Conservation (phyloP, 2,888 invertebrate genomes). For the Yponomeuta evonymella region DNA sequence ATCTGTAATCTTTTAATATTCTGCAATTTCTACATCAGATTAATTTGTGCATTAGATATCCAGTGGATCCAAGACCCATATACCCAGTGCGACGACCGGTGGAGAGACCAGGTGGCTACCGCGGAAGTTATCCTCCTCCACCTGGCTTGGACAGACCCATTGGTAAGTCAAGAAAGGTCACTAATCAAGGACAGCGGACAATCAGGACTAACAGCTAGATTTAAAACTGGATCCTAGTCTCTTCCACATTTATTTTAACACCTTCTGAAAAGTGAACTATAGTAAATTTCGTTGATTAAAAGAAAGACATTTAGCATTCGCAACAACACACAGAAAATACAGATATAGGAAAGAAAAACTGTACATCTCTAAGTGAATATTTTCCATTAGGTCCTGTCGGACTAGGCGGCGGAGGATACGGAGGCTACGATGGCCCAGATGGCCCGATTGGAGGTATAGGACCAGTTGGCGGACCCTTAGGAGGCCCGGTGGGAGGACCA, state of each 20-base stretch:
- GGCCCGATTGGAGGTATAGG: conserved; percentile 23
- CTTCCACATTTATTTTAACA: too few species aligned
- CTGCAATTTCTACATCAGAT: neutral
- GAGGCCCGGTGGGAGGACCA: conserved; percentile 45
- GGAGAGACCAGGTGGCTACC: conserved; percentile 69
- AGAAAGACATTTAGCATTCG: too few species aligned
- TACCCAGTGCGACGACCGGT: conserved; percentile 54
- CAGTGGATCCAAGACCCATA: conserved; percentile 60
- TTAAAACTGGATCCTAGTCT: too few species aligned
- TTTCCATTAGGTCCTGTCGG: conserved; percentile 29
- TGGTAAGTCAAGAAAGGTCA: conserved; percentile 33
- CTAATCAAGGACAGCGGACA: too few species aligned
- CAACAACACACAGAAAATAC: too few species aligned
- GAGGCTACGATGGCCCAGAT: conserved; percentile 56
- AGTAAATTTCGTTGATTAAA: too few species aligned
- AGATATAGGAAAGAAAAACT: too few species aligned
- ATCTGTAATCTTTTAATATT: neutral
- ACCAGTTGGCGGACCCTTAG: conserved; percentile 36
- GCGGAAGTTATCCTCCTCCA: conserved; percentile 63
- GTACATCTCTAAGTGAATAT: too few species aligned
- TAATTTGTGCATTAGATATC: conserved; percentile 39
- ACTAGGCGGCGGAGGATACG: conserved; percentile 46
- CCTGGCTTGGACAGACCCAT: conserved; percentile 59
- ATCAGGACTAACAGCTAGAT: too few species aligned
- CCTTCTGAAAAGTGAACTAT: too few species aligned